Evolutionary conservation across 2,113 vertebrate genomes (phyloP).

Genomic region (Forbesichthys agassizii): DNA sequence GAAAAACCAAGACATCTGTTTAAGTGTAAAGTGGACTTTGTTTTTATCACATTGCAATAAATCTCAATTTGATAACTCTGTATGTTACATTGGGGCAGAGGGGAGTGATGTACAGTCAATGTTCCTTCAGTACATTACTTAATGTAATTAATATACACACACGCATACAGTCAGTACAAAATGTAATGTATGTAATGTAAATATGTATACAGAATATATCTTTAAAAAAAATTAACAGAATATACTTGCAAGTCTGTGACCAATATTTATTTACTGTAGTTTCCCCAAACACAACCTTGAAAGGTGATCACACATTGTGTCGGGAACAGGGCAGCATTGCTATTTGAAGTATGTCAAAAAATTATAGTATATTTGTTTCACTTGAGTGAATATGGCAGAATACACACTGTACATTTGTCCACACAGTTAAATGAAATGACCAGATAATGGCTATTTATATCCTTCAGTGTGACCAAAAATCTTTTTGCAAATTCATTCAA

Average conservation of each 20-base stretch:
- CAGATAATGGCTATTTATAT: too few relatives aligned
- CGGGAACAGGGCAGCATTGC: background rate
- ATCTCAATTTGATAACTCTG: slow-evolving; percentile 73
- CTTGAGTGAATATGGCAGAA: background rate
- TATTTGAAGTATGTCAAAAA: background rate
- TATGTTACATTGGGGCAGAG: slow-evolving; percentile 62
- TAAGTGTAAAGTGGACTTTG: slow-evolving; percentile 70
- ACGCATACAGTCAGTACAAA: slow-evolving; percentile 56
- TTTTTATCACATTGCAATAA: slow-evolving; percentile 76
- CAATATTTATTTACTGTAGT: background rate
- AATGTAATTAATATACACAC: slow-evolving; percentile 55
- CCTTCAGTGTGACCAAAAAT: too few relatives aligned
- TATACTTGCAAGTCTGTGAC: background rate
- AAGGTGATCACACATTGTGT: background rate
- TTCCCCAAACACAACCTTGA: background rate
- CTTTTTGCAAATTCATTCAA: too few relatives aligned
- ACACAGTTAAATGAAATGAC: too few relatives aligned
- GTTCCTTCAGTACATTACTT: slow-evolving; percentile 71
- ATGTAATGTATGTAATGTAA: too few relatives aligned
- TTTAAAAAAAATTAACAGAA: background rate
- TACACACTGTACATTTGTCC: background rate
- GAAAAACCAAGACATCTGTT: background rate
- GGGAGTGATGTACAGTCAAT: slow-evolving; percentile 48
- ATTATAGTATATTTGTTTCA: background rate
- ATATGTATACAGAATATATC: slow-evolving; percentile 14